Base-by-base conservation (phyloP, 2,888 invertebrate genomes). In the Glaucopsyche alexis region DNA sequence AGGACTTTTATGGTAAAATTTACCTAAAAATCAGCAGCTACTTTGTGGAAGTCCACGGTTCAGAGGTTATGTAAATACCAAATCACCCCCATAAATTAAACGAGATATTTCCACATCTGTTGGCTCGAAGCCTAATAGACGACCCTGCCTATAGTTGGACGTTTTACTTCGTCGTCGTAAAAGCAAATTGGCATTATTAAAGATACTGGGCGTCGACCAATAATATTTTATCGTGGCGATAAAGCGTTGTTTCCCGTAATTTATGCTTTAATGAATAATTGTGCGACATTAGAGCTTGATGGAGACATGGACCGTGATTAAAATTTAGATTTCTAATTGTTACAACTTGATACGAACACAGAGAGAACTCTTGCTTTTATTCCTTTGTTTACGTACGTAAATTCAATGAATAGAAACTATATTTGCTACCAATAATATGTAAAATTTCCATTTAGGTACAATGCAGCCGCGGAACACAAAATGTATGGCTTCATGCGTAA, bases 41-140 rank as follows among this genome's bases (percentile, higher is more conserved):
- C 29, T 29, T 38, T 29, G 60, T 29, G 14, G 9, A 55, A 55
- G 55, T 38, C 14, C 60, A 47, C 47, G 47, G 47, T 9, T 47
- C 49, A 71, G 45, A 60, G 42, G 60, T 42, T 71, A 29, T 60
- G 47, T 47, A 47, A 47, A 60, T 38, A 38, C 60, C 29, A 29
- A 60, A 60, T 60, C 7, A 60, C 60, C 60, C 55, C 60, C 60
- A 60, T 60, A 73, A 72, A 74, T 76, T 73, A 55, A 38, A 11
- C 64, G 81, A 29, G 29, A 84, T 82, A 81, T 84, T 83, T 83
- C 82, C 80, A 83, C 90, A 88, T 89, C 87, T 89, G 88, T 87
- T 91, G 91, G 91, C 90, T 76, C 75, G 74, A 76, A 84, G 91
- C 91, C 91, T 85, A 87, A 84, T 85, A 84, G 84, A 84, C 84